A percentile compares a stretch with the other conserved stretches of the same genome.
phyloP scores from a whole-genome alignment of 2,113 vertebrate species.

The Trogon surrucura region DNA sequence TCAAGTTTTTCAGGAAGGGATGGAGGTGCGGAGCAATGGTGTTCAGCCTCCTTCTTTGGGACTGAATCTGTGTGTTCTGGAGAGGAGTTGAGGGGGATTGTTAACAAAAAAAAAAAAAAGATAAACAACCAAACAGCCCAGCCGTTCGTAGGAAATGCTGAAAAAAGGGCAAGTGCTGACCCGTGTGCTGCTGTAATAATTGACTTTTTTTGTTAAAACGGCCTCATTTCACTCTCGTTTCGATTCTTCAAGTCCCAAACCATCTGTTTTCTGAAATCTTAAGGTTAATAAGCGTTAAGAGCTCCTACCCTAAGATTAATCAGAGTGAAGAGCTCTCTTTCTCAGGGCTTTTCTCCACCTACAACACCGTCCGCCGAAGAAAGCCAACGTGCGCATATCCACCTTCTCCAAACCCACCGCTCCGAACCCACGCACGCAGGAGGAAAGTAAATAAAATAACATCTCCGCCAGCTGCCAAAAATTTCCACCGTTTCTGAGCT shows the following conservation, averaged over 20 bases:
- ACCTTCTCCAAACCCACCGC: not conserved
- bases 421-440: slow-evolving; percentile 1
- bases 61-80: not conserved
- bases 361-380: not conserved
- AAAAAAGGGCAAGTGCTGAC: not conserved
- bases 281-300: slow-evolving; percentile 5
- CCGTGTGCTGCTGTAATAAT: not conserved
- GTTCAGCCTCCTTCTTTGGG: not conserved
- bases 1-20: not conserved
- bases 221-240: not conserved
- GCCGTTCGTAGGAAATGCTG: not conserved
- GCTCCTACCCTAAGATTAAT: slow-evolving; percentile 16
- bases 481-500: slow-evolving; percentile 41
- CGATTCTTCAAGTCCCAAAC: not conserved
- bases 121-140: not conserved
- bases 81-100: not conserved
- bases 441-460: slow-evolving; percentile 43
- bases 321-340: not conserved
- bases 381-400: not conserved
- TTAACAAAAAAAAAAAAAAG: not conserved
- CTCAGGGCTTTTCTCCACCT: slow-evolving; percentile 8
- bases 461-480: not conserved
- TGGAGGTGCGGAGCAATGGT: not conserved
- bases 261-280: slow-evolving; percentile 10
- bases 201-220: not conserved